These are phyloP conservation scores for Habrosyne pyritoides DNA, from an alignment of 2,888 invertebrate genomes.

Conservation along the genomic window DNA sequence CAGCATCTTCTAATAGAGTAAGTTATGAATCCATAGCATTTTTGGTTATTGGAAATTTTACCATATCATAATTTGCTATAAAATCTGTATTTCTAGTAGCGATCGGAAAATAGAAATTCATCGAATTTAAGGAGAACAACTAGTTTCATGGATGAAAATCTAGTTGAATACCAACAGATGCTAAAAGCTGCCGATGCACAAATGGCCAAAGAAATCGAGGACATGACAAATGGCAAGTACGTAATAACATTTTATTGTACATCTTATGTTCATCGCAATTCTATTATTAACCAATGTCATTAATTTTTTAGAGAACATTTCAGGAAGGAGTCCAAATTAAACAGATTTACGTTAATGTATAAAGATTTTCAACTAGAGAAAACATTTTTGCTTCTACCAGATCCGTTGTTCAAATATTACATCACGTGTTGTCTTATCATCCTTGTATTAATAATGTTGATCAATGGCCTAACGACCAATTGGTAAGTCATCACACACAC, in stretches of 20 bases:
- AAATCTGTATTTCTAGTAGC: conserved; percentile 71
- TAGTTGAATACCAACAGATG: conserved; percentile 86
- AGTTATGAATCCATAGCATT: conserved; percentile 35
- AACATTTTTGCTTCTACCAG: conserved; percentile 88
- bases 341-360: conserved; percentile 76
- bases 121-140: conserved; percentile 79
- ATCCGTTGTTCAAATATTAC: conserved; percentile 93
- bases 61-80: conserved; percentile 36
- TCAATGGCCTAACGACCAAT: conserved; percentile 69
- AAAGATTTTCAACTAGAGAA: conserved; percentile 85
- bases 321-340: conserved; percentile 83
- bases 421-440: conserved; percentile 71
- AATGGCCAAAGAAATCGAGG: conserved; percentile 91
- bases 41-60: conserved; percentile 9
- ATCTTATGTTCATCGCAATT: conserved; percentile 8
- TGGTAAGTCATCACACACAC: conserved; percentile 53
- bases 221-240: conserved; percentile 91
- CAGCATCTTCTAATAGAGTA: conserved; percentile 54
- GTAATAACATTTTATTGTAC: conserved; percentile 25
- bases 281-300: conserved; percentile 4
- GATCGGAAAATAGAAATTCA: conserved; percentile 71
- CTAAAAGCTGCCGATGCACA: conserved; percentile 88
- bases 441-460: conserved; percentile 55
- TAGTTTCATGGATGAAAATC: conserved; percentile 87
- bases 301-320: conserved; percentile 86